Evolutionary conservation across 2,797 vertebrate species (phyloP).

Genomic region (Hylomyscus alleni): DNA sequence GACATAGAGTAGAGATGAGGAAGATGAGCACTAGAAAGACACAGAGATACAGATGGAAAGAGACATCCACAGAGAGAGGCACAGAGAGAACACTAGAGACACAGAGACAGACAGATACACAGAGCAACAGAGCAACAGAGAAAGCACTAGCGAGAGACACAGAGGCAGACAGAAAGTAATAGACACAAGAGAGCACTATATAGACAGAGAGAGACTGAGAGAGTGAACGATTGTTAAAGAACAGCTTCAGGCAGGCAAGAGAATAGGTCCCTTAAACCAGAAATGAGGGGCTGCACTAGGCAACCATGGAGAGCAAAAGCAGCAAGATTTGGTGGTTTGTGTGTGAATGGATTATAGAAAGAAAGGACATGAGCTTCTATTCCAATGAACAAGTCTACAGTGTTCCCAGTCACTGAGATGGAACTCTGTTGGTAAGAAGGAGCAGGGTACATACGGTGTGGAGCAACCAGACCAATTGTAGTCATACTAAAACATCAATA

Average conservation of each 20-base stretch:
- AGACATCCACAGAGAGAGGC: neutral
- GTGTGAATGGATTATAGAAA: neutral
- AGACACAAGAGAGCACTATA: neutral
- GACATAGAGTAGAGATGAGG: neutral
- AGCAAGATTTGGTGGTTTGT: neutral
- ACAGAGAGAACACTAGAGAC: neutral
- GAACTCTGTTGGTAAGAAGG: neutral
- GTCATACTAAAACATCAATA: neutral
- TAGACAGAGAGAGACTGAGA: neutral
- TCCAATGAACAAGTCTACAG: neutral
- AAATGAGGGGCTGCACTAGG: neutral
- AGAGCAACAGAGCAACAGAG: neutral
- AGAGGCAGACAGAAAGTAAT: neutral
- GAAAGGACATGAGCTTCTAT: neutral
- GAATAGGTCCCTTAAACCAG: neutral
- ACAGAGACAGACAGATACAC: neutral
- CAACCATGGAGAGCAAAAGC: neutral
- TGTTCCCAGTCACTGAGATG: neutral
- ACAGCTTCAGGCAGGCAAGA: neutral
- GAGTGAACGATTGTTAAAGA: neutral
- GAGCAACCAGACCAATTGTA: neutral
- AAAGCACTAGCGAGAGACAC: neutral
- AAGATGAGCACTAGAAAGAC: no score
- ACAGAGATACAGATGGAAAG: neutral
- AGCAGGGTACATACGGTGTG: neutral